Conservation (phyloP, 2,797 vertebrate genomes). For the Nasua narica region DNA sequence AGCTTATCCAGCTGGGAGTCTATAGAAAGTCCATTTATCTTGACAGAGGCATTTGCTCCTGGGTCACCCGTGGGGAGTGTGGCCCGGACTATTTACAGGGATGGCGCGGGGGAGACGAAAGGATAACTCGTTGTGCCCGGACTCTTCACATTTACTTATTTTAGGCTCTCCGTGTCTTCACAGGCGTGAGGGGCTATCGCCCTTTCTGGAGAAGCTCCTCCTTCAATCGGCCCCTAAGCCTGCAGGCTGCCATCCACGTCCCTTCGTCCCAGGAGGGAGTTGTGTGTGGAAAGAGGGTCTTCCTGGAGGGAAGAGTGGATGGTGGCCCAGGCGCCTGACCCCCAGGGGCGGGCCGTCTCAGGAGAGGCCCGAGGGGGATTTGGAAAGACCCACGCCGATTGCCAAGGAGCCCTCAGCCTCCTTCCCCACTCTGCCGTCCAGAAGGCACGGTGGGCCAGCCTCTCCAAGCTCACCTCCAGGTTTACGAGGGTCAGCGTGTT, state of each 20-base stretch:
- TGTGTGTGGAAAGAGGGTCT: not conserved
- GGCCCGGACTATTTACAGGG: not conserved
- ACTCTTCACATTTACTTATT: constrained; percentile 17
- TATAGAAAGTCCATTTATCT: constrained; percentile 20
- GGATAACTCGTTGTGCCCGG: not conserved
- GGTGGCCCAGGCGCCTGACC: not conserved
- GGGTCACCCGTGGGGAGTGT: constrained; percentile 18
- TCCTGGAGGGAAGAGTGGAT: not conserved
- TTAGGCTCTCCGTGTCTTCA: not conserved
- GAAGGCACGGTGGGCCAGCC: not conserved
- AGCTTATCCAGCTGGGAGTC: constrained; percentile 25
- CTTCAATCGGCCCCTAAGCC: not conserved
- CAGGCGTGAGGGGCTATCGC: not conserved
- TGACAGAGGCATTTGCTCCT: constrained; percentile 39
- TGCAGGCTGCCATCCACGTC: not conserved
- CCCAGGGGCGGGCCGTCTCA: accelerated
- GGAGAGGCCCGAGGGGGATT: not conserved
- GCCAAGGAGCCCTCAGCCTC: not conserved
- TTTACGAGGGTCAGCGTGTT: constrained; percentile 55
- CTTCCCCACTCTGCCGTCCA: not conserved
- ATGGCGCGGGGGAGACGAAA: not conserved
- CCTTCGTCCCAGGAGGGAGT: not conserved
- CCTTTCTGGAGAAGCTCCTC: not conserved
- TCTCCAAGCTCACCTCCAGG: constrained; percentile 46
- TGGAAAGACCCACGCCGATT: not conserved